Conservation (phyloP, 2,888 invertebrate genomes). For the Onthophagus sagittarius region DNA sequence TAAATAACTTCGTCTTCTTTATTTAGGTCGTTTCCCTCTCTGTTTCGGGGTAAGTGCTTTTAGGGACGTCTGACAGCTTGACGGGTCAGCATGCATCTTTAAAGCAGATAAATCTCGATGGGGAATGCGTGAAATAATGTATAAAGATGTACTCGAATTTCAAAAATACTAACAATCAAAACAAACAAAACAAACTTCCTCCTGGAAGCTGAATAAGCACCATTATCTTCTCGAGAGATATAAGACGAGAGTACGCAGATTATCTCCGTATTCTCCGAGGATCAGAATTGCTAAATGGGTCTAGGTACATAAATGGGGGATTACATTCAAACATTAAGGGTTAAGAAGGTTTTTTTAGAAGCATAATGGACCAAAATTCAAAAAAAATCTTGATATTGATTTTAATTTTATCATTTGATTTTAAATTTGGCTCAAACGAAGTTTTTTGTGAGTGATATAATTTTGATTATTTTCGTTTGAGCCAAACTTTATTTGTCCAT, state of each 20-base stretch:
- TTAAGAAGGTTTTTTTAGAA: too few species aligned
- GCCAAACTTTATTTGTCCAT: too few species aligned
- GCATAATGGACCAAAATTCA: too few species aligned
- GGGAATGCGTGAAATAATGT: not conserved
- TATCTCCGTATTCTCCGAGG: not conserved
- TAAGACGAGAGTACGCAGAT: not conserved
- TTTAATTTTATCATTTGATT: too few species aligned
- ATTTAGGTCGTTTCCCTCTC: not conserved
- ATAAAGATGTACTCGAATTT: not conserved
- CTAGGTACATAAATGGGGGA: too few species aligned
- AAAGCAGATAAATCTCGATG: not conserved
- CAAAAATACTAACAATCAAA: not conserved
- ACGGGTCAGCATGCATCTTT: not conserved
- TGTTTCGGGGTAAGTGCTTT: not conserved
- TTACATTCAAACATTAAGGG: too few species aligned
- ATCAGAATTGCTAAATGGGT: not conserved
- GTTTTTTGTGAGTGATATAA: too few species aligned
- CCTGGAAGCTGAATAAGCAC: not conserved
- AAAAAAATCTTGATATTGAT: too few species aligned
- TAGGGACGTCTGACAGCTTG: not conserved
- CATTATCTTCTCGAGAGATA: not conserved
- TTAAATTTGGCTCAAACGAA: too few species aligned
- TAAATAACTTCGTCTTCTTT: not conserved
- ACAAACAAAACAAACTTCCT: not conserved
- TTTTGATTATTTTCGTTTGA: too few species aligned